These are phyloP conservation scores for Macrophya annulata DNA, from an alignment of 2,888 invertebrate genomes.

Conservation along the genomic window DNA sequence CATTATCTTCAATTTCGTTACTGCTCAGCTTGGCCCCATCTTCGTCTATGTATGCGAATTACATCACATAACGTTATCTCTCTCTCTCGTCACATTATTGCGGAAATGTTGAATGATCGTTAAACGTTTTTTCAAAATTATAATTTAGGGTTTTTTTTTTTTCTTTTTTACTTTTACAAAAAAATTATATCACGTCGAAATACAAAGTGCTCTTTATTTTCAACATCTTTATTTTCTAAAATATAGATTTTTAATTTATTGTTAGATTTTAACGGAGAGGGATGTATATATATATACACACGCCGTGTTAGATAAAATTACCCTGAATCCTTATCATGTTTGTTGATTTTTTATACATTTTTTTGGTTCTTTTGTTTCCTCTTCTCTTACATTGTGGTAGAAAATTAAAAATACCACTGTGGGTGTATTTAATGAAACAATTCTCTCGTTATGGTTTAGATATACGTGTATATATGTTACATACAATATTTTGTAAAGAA, in stretches of 20 bases:
- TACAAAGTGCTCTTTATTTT: background rate
- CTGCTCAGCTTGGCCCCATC: background rate
- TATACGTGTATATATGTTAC: too few species aligned
- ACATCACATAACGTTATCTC: too few species aligned
- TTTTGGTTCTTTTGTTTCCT: too few species aligned
- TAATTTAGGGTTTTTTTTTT: background rate
- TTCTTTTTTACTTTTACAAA: background rate
- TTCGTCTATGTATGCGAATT: too few species aligned
- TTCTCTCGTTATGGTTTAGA: background rate
- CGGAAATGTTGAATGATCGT: too few species aligned
- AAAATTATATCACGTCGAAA: background rate
- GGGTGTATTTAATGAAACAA: background rate
- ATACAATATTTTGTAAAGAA: background rate
- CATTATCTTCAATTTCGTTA: conserved; percentile 19
- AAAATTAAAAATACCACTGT: background rate
- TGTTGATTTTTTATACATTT: background rate
- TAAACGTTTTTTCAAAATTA: background rate
- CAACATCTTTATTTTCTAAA: background rate
- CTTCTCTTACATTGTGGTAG: background rate
- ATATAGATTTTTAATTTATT: background rate
- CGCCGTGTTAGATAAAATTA: background rate
- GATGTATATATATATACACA: too few species aligned
- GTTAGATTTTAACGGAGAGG: too few species aligned
- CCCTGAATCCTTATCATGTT: background rate
- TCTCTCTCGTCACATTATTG: too few species aligned